A percentile compares a stretch with the other conserved stretches of the same genome.
Evolutionary conservation across 2,113 vertebrate species (phyloP).

Genomic region (Aythya baeri): DNA sequence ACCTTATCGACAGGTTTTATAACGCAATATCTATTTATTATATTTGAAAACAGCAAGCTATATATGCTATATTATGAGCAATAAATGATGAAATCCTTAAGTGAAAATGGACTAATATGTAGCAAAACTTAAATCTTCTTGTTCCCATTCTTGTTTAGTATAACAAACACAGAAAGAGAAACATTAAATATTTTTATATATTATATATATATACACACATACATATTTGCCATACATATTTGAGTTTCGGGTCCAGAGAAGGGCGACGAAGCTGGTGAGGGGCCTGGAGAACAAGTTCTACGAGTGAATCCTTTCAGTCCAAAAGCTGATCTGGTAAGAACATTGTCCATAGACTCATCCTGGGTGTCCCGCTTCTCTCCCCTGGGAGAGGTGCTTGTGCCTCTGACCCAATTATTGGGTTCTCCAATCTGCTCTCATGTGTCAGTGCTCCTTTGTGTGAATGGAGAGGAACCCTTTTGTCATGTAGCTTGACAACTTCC

Average conservation of each 20-base stretch:
- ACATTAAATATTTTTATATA: background rate
- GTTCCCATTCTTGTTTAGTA: background rate
- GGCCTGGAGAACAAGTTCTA: no score
- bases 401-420: background rate
- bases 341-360: background rate
- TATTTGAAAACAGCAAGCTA: background rate
- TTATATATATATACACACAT: background rate
- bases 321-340: background rate
- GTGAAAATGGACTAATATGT: background rate
- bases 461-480: background rate
- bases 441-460: background rate
- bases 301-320: background rate
- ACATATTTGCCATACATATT: background rate
- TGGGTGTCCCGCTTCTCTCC: background rate
- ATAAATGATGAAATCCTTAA: background rate
- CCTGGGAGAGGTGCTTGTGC: rapidly evolving
- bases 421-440: background rate
- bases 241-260: background rate
- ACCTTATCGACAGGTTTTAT: background rate
- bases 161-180: background rate
- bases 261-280: no score
- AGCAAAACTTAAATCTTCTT: background rate
- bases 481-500: background rate
- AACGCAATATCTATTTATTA: background rate
- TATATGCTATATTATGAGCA: background rate